phyloP scores from a whole-genome alignment of 2,888 invertebrate genomes.

The Uropetala carovei region DNA sequence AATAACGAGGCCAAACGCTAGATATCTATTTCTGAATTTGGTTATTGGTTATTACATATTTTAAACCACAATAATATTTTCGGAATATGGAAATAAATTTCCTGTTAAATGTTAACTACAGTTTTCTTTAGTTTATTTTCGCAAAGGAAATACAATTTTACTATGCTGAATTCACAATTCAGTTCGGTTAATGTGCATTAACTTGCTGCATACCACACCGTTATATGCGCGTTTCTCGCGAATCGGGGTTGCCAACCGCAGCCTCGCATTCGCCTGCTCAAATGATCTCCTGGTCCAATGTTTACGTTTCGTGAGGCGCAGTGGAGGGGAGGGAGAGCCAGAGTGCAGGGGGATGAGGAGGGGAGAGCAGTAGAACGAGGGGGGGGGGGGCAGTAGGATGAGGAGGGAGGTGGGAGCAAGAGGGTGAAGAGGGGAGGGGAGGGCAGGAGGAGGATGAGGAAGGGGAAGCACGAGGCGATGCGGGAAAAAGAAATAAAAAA shows the following conservation, averaged over 20 bases:
- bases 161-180: not conserved
- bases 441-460: not conserved
- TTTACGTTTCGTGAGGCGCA: conserved; percentile 30
- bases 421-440: not conserved
- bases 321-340: not conserved
- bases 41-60: too few relatives aligned
- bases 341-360: not conserved
- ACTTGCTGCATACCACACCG: not conserved
- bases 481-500: conserved; percentile 19
- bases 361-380: not conserved
- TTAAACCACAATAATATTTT: too few relatives aligned
- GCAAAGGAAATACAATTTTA: too few relatives aligned
- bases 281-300: conserved; percentile 25
- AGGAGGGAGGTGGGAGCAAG: not conserved
- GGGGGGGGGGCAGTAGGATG: not conserved
- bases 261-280: conserved; percentile 34
- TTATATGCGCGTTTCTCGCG: not conserved
- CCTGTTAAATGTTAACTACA: too few relatives aligned
- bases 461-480: conserved; percentile 1
- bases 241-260: conserved; percentile 25
- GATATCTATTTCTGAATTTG: too few relatives aligned
- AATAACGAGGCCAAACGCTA: too few relatives aligned
- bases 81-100: too few relatives aligned
- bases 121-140: too few relatives aligned
- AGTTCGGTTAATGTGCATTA: not conserved